Evolutionary conservation across 2,797 vertebrate species (phyloP), one percentile per base, ranked within the genome.

Genomic region (Eidolon dupreanum): DNA sequence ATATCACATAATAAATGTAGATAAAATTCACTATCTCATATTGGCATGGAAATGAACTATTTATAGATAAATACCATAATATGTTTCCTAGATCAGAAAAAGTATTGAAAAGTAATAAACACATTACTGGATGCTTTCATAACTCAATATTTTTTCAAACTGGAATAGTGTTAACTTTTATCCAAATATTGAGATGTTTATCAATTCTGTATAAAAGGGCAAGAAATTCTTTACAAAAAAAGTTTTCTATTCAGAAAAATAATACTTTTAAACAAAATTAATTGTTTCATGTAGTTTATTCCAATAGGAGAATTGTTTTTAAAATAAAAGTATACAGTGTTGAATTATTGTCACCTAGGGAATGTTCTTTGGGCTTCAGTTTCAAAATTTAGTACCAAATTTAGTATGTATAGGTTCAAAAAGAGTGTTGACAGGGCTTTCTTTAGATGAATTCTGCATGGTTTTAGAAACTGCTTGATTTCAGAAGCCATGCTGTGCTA

Each of bases 391-490:
- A 70, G 36, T 31, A 85, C 13, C 36, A 41, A 31, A 75, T 79
- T 96, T 74, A 91, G 36, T 59, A 53, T 28, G 13, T 17, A 4
- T 22, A 70, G 5, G 10, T 93, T 93, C 22, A 87, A 73, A 31
- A 66, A 93, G 41, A 75, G 24, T 81, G 63, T 79, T 85, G 85
- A 95, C 20, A 92, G 53, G 57, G 43, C 28, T 94, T 94, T 83
- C 13, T 75, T 46, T 68, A 26, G 31, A 57, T 71, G 73, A 22
- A 86, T 49, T 81, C 73, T 92, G 81, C 73, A 78, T 57, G 49
- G 63, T 51, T 93, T 92, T 92, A 90, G 68, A 86, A 94, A 77
- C 20, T 74, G 65, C 46, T 28, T 75, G 49, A 77, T 87, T 90
- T 92, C 61, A 88, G 73, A 92, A 81, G 59, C 51, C 13, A 77